Conservation (phyloP, 2,113 vertebrate species). For the Chloropsis cyanopogon region DNA sequence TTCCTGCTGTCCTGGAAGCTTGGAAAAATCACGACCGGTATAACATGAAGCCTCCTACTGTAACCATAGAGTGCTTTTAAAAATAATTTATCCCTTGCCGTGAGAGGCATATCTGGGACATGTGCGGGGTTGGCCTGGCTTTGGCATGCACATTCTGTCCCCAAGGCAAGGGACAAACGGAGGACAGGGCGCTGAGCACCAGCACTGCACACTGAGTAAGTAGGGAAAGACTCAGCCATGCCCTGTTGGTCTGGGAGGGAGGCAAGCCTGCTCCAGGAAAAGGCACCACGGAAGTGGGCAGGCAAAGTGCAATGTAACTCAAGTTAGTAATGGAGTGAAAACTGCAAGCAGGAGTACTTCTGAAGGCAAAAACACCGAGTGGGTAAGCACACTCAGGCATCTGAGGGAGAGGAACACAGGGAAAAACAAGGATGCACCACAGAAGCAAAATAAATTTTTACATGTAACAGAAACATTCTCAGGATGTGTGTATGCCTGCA, state of each 20-base stretch:
- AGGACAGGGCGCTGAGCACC: not conserved
- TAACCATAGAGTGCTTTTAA: not conserved
- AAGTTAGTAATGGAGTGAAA: not conserved
- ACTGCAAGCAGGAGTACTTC: conserved; percentile 58
- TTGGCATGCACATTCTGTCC: not conserved
- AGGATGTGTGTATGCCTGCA: conserved; percentile 68
- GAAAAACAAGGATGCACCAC: conserved; percentile 25
- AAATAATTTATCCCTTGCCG: not conserved
- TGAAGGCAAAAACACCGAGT: conserved; percentile 22
- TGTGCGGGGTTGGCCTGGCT: not conserved
- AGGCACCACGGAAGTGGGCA: not conserved
- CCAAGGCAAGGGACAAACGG: not conserved
- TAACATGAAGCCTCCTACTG: not conserved
- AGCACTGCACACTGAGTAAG: not conserved
- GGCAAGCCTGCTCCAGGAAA: not conserved
- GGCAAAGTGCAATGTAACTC: not conserved
- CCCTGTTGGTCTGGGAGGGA: not conserved
- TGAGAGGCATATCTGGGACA: not conserved
- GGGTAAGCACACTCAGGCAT: not conserved
- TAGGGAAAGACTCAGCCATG: not conserved
- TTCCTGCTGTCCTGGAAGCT: conserved; percentile 25
- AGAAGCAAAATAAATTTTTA: conserved; percentile 78
- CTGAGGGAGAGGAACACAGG: conserved; percentile 54
- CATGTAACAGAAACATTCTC: conserved; percentile 81
- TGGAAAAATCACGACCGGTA: not conserved